phyloP scores from a whole-genome alignment of 2,888 invertebrate species.

The Papilio demoleus region DNA sequence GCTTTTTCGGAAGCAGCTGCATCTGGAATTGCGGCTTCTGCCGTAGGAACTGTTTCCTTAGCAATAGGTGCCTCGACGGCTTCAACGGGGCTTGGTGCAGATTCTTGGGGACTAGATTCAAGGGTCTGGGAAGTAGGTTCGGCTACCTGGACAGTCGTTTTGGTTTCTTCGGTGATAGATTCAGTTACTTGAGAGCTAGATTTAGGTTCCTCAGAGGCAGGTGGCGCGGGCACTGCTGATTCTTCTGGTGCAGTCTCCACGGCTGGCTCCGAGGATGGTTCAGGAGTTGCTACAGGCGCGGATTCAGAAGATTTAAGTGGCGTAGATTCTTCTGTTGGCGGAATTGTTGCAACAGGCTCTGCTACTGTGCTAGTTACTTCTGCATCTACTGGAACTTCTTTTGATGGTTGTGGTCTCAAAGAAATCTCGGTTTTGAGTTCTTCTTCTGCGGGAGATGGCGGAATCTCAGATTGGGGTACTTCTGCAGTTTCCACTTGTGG shows the following conservation, averaged over 20 bases:
- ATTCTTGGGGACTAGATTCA: conserved; percentile 2
- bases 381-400: conserved; percentile 14
- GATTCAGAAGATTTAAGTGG: conserved; percentile 29
- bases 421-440: conserved; percentile 13
- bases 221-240: conserved; percentile 42
- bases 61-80: conserved; percentile 3
- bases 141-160: neutral
- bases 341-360: conserved; percentile 36
- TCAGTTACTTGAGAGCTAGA: neutral
- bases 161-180: conserved; percentile 8
- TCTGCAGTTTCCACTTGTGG: conserved; percentile 15
- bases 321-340: conserved; percentile 31
- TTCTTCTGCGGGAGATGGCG: conserved; percentile 3
- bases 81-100: conserved; percentile 32
- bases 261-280: conserved; percentile 24
- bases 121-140: neutral
- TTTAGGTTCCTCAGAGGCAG: neutral
- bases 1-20: conserved; percentile 40
- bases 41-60: conserved; percentile 12
- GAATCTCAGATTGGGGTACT: conserved; percentile 9
- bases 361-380: conserved; percentile 27
- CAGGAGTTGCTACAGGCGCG: conserved; percentile 31
- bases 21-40: conserved; percentile 24
- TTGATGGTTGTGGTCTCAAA: conserved; percentile 14
- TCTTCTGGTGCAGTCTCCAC: conserved; percentile 52